phyloP scores from a whole-genome alignment of 2,797 vertebrate species.

The Takifugu ocellatus region DNA sequence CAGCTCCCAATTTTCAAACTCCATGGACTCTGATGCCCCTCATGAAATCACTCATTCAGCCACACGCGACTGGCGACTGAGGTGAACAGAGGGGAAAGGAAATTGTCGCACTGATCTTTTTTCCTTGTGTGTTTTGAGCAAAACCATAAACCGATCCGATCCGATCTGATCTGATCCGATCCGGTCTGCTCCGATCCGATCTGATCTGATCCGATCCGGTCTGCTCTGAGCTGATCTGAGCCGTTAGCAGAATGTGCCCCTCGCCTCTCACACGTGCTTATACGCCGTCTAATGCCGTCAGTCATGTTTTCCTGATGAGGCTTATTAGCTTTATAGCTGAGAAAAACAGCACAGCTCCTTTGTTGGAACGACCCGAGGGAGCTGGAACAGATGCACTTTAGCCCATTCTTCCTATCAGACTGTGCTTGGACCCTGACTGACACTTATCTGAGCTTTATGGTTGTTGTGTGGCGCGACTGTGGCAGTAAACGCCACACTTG shows the following conservation, averaged over 20 bases:
- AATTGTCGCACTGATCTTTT: too few relatives aligned
- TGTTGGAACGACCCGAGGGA: slow-evolving; percentile 14
- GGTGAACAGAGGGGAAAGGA: too few relatives aligned
- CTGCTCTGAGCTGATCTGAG: too few relatives aligned
- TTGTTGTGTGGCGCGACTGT: slow-evolving; percentile 40
- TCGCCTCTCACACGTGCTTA: slow-evolving; percentile 26
- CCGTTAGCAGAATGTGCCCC: not conserved
- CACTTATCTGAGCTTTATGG: slow-evolving; percentile 41
- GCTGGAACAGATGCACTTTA: slow-evolving; percentile 39
- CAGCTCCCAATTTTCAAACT: too few relatives aligned
- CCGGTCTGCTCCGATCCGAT: too few relatives aligned
- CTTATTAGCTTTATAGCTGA: slow-evolving; percentile 31
- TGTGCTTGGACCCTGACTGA: slow-evolving; percentile 57
- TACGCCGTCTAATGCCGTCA: slow-evolving; percentile 15
- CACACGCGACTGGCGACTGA: too few relatives aligned
- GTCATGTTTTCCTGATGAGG: slow-evolving; percentile 32
- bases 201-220: too few relatives aligned
- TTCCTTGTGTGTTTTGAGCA: too few relatives aligned
- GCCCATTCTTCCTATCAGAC: slow-evolving; percentile 39
- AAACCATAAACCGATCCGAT: too few relatives aligned
- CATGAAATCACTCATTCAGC: too few relatives aligned
- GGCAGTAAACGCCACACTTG: slow-evolving; percentile 39
- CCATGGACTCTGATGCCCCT: too few relatives aligned
- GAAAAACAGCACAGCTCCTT: slow-evolving; percentile 37
- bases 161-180: too few relatives aligned